Conservation (phyloP, 2,888 invertebrate species). For the Phengaris alcon region DNA sequence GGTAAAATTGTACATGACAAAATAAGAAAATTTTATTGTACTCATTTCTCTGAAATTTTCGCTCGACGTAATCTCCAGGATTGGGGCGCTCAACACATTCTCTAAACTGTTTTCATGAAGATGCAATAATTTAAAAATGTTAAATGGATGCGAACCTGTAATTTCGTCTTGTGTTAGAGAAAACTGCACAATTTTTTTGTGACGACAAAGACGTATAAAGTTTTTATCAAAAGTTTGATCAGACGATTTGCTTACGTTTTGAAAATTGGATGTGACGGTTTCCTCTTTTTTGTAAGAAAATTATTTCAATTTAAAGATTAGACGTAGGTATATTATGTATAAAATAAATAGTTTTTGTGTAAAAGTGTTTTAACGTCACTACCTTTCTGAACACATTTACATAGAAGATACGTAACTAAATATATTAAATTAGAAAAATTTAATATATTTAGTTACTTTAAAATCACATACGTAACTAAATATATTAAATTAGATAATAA, state of each 20-base stretch:
- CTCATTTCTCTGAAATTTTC: slow-evolving; percentile 55
- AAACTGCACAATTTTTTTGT: slow-evolving; percentile 8
- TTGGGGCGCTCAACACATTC: slow-evolving; percentile 61
- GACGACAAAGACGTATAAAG: background rate
- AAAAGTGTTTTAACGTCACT: too few species aligned
- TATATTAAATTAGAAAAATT: background rate
- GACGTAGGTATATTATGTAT: too few species aligned
- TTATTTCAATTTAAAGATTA: background rate
- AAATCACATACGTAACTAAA: too few species aligned
- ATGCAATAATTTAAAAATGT: slow-evolving; percentile 66
- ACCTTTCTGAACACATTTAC: too few species aligned
- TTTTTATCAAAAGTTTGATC: background rate
- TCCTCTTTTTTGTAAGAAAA: background rate
- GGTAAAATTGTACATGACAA: slow-evolving; percentile 41
- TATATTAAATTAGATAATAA: background rate
- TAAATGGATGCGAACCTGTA: slow-evolving; percentile 36
- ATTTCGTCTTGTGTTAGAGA: slow-evolving; percentile 30
- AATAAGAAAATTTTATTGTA: slow-evolving; percentile 58
- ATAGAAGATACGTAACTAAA: too few species aligned
- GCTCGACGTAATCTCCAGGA: slow-evolving; percentile 57
- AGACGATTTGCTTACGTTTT: background rate
- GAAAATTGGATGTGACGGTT: background rate
- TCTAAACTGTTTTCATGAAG: slow-evolving; percentile 67
- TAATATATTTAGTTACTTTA: too few species aligned
- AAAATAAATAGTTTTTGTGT: too few species aligned